These are phyloP conservation scores for Phylloscopus trochiloides DNA, from an alignment of 2,113 vertebrate genomes.

Conservation along the genomic window DNA sequence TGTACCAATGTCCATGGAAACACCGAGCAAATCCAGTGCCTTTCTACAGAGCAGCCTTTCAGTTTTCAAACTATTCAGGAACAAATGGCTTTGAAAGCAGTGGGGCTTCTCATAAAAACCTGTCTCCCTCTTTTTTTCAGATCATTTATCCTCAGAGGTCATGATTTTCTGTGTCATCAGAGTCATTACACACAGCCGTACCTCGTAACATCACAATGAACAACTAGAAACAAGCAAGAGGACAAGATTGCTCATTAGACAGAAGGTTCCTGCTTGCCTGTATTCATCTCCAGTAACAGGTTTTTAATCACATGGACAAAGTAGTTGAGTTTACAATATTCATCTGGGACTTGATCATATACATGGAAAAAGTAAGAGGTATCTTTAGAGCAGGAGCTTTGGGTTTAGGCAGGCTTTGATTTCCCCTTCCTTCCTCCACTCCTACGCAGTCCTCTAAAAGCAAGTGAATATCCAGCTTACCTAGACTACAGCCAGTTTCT, in stretches of 20 bases:
- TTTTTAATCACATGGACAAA: not conserved
- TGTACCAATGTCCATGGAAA: not conserved
- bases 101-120: not conserved
- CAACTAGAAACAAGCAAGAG: not conserved
- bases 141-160: not conserved
- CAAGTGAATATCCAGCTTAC: constrained; percentile 59
- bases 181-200: not conserved
- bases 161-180: not conserved
- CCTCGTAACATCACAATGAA: not conserved
- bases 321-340: not conserved
- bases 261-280: not conserved
- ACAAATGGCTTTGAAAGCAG: not conserved
- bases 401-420: not conserved
- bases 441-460: constrained; percentile 12
- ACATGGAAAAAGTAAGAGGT: constrained; percentile 12
- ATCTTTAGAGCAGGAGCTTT: not conserved
- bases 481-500: not conserved
- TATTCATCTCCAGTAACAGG: not conserved
- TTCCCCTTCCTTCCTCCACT: constrained; percentile 49
- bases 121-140: not conserved
- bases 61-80: not conserved
- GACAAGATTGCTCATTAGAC: not conserved
- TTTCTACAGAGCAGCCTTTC: not conserved
- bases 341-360: constrained; percentile 7
- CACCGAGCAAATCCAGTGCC: not conserved